Evolutionary conservation across 2,888 invertebrate genomes (phyloP), one percentile per base, ranked within the genome.

Genomic region (Ophion ellenae): DNA sequence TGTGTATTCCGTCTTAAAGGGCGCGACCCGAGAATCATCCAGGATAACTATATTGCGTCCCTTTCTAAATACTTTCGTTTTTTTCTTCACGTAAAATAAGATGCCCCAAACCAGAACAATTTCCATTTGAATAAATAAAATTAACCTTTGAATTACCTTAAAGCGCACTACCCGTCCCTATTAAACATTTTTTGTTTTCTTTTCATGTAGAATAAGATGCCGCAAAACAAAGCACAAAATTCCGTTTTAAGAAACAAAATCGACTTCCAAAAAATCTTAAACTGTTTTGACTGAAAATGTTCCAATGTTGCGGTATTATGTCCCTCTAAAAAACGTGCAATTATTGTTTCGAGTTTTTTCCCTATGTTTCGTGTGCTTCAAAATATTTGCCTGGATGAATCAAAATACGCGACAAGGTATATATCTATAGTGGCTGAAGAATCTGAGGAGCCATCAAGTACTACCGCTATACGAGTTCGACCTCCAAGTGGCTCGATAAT

Each of bases 401-500:
- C 66, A 66, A 57, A 71, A 75, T 79, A 7, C 40, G 71, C 66
- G 28, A 76, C 71, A 85, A 85, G 71, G 71, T 80, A n/a, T n/a
- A n/a, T n/a, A 77, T 7, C 2, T 47, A 66, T 20, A n/a, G 53
- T 61, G 28, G 57, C 28, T 64, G 57, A 59, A 69, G 63, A 36
- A 74, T 53, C 2, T 4, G 4, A 4, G 17, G 11, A 53, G 2
- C 17, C 5, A 14, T 14, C 14, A 53, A 53, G 17, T 53, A 66
- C 59, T 75, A 59, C 71, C 80, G 80, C 83, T 70, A 45, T 24
- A 57, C 32, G 85, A 83, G 80, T 85, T 80, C 83, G 80, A 77
- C 83, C 85, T 85, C 83, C 80, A 76, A 71, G 83, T 80, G 85
- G 83, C 85, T 85, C 83, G 76, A 85, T 76, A 77, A 85, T 85